Evolutionary conservation across 2,797 vertebrate species (phyloP).

Genomic region (Taenioides sp.): DNA sequence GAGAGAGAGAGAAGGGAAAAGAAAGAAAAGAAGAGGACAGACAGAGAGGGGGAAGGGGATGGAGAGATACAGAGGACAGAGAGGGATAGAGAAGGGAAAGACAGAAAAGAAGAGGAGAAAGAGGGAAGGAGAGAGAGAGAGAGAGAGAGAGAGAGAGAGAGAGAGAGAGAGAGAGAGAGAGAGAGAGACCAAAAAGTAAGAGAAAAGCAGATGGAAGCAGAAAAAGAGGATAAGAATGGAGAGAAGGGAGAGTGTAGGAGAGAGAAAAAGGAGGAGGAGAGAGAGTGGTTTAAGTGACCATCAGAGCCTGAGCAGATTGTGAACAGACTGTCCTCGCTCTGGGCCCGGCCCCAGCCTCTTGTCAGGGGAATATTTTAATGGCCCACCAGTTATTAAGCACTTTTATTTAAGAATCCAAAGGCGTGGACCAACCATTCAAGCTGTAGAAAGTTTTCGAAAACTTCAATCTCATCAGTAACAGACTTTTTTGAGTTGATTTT

Average conservation of each 20-base stretch:
- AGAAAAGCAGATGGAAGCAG: too few species aligned
- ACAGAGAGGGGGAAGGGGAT: not conserved
- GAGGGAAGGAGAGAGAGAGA: too few species aligned
- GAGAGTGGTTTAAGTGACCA: slow-evolving; percentile 33
- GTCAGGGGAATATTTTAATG: slow-evolving; percentile 58
- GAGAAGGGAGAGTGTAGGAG: too few species aligned
- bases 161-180: too few species aligned
- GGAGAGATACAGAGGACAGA: slow-evolving; percentile 2
- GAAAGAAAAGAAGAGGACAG: not conserved
- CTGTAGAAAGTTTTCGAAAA: not conserved
- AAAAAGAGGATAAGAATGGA: too few species aligned
- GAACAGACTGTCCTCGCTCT: slow-evolving; percentile 55
- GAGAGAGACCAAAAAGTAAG: too few species aligned
- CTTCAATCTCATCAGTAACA: not conserved
- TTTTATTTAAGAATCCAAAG: slow-evolving; percentile 22
- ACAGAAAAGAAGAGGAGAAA: too few species aligned
- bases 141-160: too few species aligned
- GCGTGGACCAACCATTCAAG: not conserved
- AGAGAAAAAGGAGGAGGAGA: too few species aligned
- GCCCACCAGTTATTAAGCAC: slow-evolving; percentile 40
- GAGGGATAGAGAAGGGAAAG: not conserved
- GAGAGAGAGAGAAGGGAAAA: too few species aligned
- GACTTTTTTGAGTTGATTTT: not conserved
- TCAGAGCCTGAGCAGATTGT: slow-evolving; percentile 53
- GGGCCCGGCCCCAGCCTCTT: slow-evolving; percentile 48